A percentile compares a stretch with the other conserved stretches of the same genome.
These are phyloP conservation scores for Druon quercuslanigerum DNA, from an alignment of 1,140 invertebrate genomes.

Conservation along the genomic window DNA sequence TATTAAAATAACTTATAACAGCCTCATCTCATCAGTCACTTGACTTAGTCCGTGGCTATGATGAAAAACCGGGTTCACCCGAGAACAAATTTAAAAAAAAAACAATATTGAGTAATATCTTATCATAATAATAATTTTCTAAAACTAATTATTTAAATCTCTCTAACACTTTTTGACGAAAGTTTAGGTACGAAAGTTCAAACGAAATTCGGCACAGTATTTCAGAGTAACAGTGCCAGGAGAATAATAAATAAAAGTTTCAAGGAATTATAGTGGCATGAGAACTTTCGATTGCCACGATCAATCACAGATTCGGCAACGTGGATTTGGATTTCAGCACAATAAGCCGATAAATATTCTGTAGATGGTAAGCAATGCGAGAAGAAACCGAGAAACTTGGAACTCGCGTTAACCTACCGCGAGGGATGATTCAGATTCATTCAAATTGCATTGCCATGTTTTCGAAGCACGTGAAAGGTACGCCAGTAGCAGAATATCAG, in stretches of 20 bases:
- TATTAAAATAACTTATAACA: too few species aligned
- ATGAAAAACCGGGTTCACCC: too few species aligned
- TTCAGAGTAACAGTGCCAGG: slow-evolving; percentile 6
- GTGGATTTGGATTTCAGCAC: slow-evolving; percentile 23
- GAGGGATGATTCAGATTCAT: slow-evolving; percentile 19
- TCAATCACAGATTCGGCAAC: slow-evolving; percentile 10
- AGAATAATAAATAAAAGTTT: slow-evolving; percentile 20
- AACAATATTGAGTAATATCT: too few species aligned
- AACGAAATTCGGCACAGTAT: background rate
- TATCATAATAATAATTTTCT: too few species aligned
- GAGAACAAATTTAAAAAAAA: too few species aligned
- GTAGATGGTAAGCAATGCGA: background rate
- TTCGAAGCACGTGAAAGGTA: background rate
- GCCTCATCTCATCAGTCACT: too few species aligned
- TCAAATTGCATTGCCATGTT: slow-evolving; percentile 19
- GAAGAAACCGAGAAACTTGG: slow-evolving; percentile 22
- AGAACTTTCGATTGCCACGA: slow-evolving; percentile 22
- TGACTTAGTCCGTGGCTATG: too few species aligned
- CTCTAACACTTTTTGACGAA: too few species aligned
- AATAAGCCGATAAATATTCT: slow-evolving; percentile 30
- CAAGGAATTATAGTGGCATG: slow-evolving; percentile 16
- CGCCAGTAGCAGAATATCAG: background rate
- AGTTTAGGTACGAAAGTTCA: too few species aligned
- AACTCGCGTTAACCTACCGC: slow-evolving; percentile 8
- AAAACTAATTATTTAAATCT: too few species aligned